Evolutionary conservation across 2,113 vertebrate genomes (phyloP).

Genomic region (Hippocampus comes): DNA sequence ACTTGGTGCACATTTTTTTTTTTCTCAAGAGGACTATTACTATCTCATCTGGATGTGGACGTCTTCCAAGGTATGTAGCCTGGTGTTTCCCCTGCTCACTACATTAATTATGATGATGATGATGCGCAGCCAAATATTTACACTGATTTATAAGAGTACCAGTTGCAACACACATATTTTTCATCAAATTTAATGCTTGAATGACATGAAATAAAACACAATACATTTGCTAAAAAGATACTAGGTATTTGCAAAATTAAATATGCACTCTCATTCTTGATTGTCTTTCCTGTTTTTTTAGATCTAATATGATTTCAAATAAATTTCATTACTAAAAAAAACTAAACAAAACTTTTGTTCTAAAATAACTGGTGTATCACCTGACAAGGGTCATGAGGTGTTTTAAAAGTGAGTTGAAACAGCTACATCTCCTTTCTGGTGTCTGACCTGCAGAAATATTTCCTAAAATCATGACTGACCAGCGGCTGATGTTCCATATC

Average conservation of each 20-base stretch:
- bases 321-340: not conserved
- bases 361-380: no score
- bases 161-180: not conserved
- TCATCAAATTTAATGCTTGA: not conserved
- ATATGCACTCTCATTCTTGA: not conserved
- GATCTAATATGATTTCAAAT: not conserved
- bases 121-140: not conserved
- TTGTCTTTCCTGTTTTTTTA: not conserved
- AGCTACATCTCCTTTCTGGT: not conserved
- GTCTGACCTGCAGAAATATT: not conserved
- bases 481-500: no score
- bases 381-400: no score
- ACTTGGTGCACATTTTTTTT: slow-evolving; percentile 55
- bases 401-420: not conserved
- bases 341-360: no score
- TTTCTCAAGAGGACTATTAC: slow-evolving; percentile 57
- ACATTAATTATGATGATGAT: slow-evolving; percentile 9
- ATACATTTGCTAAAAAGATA: not conserved
- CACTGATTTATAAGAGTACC: not conserved
- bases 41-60: slow-evolving; percentile 47
- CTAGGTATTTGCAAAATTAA: not conserved
- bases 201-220: not conserved
- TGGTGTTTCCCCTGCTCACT: slow-evolving; percentile 14
- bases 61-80: slow-evolving; percentile 67
- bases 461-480: not conserved